These are phyloP conservation scores for Varecia variegata DNA, from an alignment of 2,797 vertebrate genomes.

Conservation along the genomic window DNA sequence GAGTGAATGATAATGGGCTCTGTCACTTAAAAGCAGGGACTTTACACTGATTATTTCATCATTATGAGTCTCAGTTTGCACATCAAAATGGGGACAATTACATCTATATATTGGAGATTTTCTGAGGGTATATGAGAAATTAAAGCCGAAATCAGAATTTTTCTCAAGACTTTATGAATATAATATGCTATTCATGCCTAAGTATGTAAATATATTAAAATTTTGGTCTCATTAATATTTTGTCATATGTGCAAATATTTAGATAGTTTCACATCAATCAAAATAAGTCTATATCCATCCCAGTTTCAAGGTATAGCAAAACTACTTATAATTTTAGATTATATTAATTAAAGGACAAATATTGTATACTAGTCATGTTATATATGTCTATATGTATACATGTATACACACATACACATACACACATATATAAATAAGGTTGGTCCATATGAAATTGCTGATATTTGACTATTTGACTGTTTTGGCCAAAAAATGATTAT, in stretches of 20 bases:
- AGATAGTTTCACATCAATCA: not conserved
- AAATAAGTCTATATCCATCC: not conserved
- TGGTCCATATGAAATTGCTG: not conserved
- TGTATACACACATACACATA: not conserved
- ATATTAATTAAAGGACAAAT: not conserved
- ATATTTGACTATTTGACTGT: not conserved
- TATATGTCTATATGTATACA: not conserved
- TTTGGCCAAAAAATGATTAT: not conserved
- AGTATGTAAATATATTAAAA: not conserved
- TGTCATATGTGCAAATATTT: not conserved
- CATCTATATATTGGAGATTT: not conserved
- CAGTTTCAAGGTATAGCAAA: not conserved
- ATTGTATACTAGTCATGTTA: not conserved
- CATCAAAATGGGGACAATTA: not conserved
- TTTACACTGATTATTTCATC: not conserved
- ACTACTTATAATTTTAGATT: not conserved
- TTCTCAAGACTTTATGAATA: not conserved
- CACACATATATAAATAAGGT: not conserved
- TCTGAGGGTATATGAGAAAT: not conserved
- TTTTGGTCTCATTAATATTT: not conserved
- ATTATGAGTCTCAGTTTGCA: not conserved
- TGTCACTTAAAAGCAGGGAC: not conserved
- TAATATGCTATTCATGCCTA: not conserved
- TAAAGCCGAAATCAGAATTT: constrained; percentile 17
- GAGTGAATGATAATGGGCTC: not conserved